Evolutionary conservation across 92 coral and sea anemone genomes (phyloP).

Genomic region (Phenganax marumi): DNA sequence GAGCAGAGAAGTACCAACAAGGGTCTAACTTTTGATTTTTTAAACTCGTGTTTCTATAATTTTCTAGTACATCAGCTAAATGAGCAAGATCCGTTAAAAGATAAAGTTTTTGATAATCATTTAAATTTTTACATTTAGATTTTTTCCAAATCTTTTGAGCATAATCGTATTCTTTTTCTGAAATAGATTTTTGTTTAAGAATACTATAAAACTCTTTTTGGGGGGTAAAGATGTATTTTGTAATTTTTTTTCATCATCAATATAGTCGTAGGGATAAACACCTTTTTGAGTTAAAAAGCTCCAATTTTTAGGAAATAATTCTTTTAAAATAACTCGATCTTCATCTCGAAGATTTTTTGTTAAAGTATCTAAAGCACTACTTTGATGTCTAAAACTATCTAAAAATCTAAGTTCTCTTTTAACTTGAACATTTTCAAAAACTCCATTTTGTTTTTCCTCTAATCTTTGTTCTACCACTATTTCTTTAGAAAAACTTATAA

Average conservation of each 20-base stretch:
- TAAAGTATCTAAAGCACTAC: background rate
- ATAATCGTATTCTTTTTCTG: slow-evolving; percentile 37
- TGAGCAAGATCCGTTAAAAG: too few species aligned
- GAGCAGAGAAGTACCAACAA: slow-evolving; percentile 34
- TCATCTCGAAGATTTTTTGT: background rate
- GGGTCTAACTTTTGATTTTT: slow-evolving; percentile 30
- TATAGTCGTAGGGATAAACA: slow-evolving; percentile 41
- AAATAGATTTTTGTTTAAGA: background rate
- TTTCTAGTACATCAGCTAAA: too few species aligned
- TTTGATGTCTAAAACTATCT: background rate
- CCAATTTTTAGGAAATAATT: background rate
- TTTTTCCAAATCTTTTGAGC: slow-evolving; percentile 33
- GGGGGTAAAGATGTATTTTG: slow-evolving; percentile 28
- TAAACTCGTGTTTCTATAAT: background rate
- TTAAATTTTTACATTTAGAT: background rate
- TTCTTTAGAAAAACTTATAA: background rate
- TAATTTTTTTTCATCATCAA: slow-evolving; percentile 14
- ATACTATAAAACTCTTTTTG: slow-evolving; percentile 18
- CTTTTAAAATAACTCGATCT: background rate
- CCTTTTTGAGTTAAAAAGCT: slow-evolving; percentile 32
- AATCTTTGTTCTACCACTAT: background rate
- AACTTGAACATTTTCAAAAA: background rate
- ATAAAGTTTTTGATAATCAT: background rate
- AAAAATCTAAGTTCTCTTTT: background rate
- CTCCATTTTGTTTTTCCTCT: background rate